A percentile compares a stretch with the other conserved stretches of the same genome.
Evolutionary conservation across 2,888 invertebrate genomes (phyloP).

Genomic region (Drosophila emarginata): DNA sequence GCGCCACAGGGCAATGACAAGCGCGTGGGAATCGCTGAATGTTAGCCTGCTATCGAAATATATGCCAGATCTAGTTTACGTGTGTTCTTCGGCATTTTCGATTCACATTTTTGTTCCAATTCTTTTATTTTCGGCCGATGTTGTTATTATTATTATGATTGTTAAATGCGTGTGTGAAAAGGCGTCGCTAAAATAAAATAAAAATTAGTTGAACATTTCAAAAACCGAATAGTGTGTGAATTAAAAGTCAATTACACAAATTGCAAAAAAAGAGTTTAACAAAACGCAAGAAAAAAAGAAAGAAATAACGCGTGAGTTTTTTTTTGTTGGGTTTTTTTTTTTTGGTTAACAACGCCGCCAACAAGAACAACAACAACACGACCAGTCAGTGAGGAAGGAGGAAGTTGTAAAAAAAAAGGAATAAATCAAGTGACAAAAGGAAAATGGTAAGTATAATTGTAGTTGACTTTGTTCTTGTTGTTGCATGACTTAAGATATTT

Average conservation of each 20-base stretch:
- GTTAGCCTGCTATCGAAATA: neutral
- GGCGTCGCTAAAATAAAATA: slow-evolving; percentile 1
- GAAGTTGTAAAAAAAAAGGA: neutral
- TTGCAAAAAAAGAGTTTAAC: neutral
- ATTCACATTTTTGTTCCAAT: slow-evolving; percentile 57
- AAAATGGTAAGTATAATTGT: slow-evolving; percentile 34
- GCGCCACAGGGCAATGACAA: too few relatives aligned
- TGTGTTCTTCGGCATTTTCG: slow-evolving; percentile 71
- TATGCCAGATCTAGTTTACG: slow-evolving; percentile 46
- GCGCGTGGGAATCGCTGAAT: too few relatives aligned
- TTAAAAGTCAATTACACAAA: neutral
- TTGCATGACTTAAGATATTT: slow-evolving; percentile 43
- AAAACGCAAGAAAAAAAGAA: neutral
- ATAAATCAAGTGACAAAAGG: neutral
- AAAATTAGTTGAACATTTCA: neutral
- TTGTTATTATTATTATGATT: slow-evolving; percentile 46
- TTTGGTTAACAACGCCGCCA: slow-evolving; percentile 1
- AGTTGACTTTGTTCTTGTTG: slow-evolving; percentile 12
- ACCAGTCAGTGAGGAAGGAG: neutral
- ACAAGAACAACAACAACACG: slow-evolving; percentile 10
- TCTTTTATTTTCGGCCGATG: slow-evolving; percentile 43
- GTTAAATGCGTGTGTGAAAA: slow-evolving; percentile 9
- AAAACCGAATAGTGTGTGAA: neutral
- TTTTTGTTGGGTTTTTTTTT: neutral
- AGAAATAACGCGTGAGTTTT: slow-evolving; percentile 6